Evolutionary conservation across 2,797 vertebrate species (phyloP).

Genomic region (Valencia hispanica): DNA sequence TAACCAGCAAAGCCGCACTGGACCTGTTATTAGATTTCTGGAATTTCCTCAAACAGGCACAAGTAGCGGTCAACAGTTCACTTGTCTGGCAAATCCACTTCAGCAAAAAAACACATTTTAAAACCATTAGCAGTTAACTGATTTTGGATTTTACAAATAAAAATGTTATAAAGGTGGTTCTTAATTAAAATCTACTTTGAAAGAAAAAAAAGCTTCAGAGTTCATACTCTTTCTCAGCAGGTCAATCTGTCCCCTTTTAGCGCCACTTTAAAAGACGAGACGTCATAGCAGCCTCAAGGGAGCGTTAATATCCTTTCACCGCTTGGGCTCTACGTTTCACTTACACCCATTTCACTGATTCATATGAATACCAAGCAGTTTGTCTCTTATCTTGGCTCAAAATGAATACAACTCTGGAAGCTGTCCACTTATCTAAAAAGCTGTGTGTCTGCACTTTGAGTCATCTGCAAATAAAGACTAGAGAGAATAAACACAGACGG

Average conservation of each 20-base stretch:
- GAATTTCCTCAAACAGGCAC: conserved; percentile 40
- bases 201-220: conserved; percentile 30
- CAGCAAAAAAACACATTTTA: conserved; percentile 17
- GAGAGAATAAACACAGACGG: conserved; percentile 50
- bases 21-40: conserved; percentile 44
- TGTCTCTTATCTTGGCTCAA: conserved; percentile 30
- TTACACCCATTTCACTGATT: conserved; percentile 51
- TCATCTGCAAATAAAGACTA: conserved; percentile 30
- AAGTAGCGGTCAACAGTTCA: conserved; percentile 62
- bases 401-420: conserved; percentile 21
- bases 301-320: conserved; percentile 35
- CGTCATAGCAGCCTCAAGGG: conserved; percentile 34
- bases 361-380: conserved; percentile 36
- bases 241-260: conserved; percentile 42
- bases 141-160: not conserved
- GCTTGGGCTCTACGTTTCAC: conserved; percentile 46
- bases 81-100: conserved; percentile 41
- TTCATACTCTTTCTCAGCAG: conserved; percentile 27
- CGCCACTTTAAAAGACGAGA: conserved; percentile 31
- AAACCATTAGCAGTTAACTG: not conserved
- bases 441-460: conserved; percentile 11
- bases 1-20: conserved; percentile 33
- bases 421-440: conserved; percentile 5
- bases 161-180: conserved; percentile 6
- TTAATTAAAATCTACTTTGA: conserved; percentile 21